These are phyloP conservation scores for Papilio dardanus DNA, from an alignment of 1,140 invertebrate species.

Conservation along the genomic window DNA sequence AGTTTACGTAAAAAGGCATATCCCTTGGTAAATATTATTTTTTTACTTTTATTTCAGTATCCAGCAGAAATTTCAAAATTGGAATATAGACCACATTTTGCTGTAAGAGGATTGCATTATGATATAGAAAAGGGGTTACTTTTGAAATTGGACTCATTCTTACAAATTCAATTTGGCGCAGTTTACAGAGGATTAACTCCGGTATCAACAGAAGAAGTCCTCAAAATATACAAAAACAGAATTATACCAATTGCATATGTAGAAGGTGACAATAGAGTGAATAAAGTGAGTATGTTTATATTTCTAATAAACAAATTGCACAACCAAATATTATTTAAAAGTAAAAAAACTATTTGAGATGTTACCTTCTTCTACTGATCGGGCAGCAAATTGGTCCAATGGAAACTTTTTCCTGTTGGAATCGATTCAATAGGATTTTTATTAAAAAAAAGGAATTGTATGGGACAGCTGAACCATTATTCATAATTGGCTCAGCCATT, in stretches of 20 bases:
- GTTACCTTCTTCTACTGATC: too few species aligned
- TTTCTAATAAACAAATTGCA: background rate
- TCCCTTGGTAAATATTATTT: background rate
- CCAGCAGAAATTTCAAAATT: constrained; percentile 91
- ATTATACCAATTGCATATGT: constrained; percentile 93
- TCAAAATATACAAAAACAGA: constrained; percentile 92
- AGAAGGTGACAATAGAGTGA: constrained; percentile 85
- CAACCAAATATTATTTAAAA: background rate
- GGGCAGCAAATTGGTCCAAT: too few species aligned
- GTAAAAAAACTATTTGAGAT: too few species aligned
- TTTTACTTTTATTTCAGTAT: constrained; percentile 91
- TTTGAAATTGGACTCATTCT: constrained; percentile 97
- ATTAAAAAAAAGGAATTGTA: too few species aligned
- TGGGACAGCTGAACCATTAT: too few species aligned
- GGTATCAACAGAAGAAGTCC: constrained; percentile 93
- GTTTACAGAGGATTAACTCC: constrained; percentile 95
- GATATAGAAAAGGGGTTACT: constrained; percentile 98
- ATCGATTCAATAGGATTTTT: too few species aligned
- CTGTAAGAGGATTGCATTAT: constrained; percentile 97
- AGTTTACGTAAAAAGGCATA: too few species aligned
- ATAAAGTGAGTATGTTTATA: constrained; percentile 65
- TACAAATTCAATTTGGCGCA: constrained; percentile 97
- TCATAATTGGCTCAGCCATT: too few species aligned
- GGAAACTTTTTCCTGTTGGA: too few species aligned
- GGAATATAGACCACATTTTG: constrained; percentile 94